Base-by-base conservation (phyloP, 2,113 vertebrate genomes). In the Colistium nudipinnis region DNA sequence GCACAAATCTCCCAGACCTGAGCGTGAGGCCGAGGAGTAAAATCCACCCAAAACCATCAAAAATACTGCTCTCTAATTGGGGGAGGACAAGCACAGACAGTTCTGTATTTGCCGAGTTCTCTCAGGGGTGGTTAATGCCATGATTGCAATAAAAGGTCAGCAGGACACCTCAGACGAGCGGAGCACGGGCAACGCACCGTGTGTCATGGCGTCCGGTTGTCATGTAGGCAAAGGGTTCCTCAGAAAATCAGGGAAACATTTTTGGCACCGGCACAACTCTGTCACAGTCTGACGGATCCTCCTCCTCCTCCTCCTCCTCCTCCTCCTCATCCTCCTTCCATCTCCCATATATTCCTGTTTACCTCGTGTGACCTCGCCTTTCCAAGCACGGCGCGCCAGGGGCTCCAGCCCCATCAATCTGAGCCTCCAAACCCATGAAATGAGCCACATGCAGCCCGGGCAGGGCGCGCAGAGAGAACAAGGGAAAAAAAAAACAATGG, bases 371-470 rank as follows among this genome's bases (percentile, higher is more conserved):
- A 86, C 77, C 84, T 56, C 11, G 14, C 36, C 2, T 48, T 78
- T 30, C 19, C 45, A 43, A 55, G 55, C 11, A 4, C 52, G 51
- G 51, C 11, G 47, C 30, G 54, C 22, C 60, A 67, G 66, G 48
- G 66, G 47, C 67, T 30, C 28, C 64, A 67, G 70, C 70, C 28
- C 55, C 78, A 87, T 89, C 84, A 87, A 89, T 90, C 84, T 67
- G 78, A 74, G 36, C 68, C 76, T 76, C 67, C 74, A 61, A 71
- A 88, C 72, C 80, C 89, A 79, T 89, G 82, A 89, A 90, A 90
- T 85, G 77, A 83, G 81, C 74, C 81, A 62, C 54, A 54, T 76
- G 84, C 41, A 44, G 71, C 69, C 62, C 9, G 20, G 48, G 63
- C 53, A 28, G 39, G 51, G 27, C 44, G 48, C 47, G 35, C 47